A percentile compares a stretch with the other conserved stretches of the same genome.
Conservation (phyloP, 2,113 vertebrate species). For the Pollachius pollachius region DNA sequence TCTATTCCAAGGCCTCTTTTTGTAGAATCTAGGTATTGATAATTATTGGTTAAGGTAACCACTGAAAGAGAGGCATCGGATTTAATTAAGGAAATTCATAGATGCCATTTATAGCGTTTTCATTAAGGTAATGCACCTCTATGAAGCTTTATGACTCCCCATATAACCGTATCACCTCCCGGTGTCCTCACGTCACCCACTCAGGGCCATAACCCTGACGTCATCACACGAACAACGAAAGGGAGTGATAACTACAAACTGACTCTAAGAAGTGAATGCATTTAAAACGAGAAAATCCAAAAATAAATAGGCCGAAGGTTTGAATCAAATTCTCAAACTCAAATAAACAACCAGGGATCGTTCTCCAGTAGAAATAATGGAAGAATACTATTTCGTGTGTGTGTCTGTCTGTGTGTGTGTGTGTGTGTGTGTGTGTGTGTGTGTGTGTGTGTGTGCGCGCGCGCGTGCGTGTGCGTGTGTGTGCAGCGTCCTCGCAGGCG, state of each 20-base stretch:
- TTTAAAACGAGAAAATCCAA: neutral
- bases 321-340: neutral
- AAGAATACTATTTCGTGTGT: constrained; percentile 11
- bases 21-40: neutral
- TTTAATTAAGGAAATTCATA: constrained; percentile 55
- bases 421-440: neutral
- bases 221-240: constrained; percentile 31
- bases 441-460: neutral
- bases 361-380: neutral
- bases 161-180: constrained; percentile 60
- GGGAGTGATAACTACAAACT: neutral
- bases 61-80: constrained; percentile 28
- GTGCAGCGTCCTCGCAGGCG: constrained; percentile 56
- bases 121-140: constrained; percentile 71
- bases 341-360: neutral
- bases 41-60: constrained; percentile 25
- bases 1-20: neutral
- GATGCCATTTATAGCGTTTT: constrained; percentile 63
- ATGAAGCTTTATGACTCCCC: constrained; percentile 59
- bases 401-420: neutral
- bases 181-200: constrained; percentile 45
- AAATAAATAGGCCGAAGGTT: neutral
- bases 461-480: neutral
- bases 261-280: neutral
- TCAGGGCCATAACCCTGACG: constrained; percentile 50